Percentiles rank a stretch among this genome's conserved stretches.
phyloP scores from a whole-genome alignment of 2,113 vertebrate genomes.

The Serilophus lunatus region DNA sequence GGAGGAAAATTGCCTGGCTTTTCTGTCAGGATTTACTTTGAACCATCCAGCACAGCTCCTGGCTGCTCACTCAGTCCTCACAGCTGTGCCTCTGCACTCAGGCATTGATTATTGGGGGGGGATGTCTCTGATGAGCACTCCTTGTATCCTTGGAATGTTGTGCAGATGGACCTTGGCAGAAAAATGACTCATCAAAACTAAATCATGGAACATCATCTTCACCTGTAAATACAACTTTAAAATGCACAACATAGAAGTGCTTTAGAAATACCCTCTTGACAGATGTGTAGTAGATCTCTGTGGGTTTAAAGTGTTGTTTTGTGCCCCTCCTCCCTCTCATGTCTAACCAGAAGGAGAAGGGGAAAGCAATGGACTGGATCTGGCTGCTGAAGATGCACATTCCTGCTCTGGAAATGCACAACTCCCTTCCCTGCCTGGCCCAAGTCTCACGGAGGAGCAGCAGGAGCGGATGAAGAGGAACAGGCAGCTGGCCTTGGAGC shows the following conservation, averaged over 20 bases:
- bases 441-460: constrained; percentile 83
- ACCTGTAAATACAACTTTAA: background rate
- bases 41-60: background rate
- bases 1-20: background rate
- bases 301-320: background rate
- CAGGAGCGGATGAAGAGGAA: constrained; percentile 82
- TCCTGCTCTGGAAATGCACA: constrained; percentile 10
- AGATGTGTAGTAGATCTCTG: too few species aligned
- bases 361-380: background rate
- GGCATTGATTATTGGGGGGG: background rate
- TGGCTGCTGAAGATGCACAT: constrained; percentile 25
- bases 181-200: background rate
- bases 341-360: constrained; percentile 31
- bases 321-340: background rate
- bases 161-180: background rate
- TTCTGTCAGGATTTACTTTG: background rate
- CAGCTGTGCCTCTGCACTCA: background rate
- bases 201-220: background rate
- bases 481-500: constrained; percentile 84
- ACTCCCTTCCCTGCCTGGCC: background rate
- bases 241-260: background rate
- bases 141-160: background rate
- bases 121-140: background rate
- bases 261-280: background rate
- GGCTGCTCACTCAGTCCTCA: background rate